Evolutionary conservation across 2,113 vertebrate genomes (phyloP), one percentile per base, ranked within the genome.

Genomic region (Diphyllodes magnificus): DNA sequence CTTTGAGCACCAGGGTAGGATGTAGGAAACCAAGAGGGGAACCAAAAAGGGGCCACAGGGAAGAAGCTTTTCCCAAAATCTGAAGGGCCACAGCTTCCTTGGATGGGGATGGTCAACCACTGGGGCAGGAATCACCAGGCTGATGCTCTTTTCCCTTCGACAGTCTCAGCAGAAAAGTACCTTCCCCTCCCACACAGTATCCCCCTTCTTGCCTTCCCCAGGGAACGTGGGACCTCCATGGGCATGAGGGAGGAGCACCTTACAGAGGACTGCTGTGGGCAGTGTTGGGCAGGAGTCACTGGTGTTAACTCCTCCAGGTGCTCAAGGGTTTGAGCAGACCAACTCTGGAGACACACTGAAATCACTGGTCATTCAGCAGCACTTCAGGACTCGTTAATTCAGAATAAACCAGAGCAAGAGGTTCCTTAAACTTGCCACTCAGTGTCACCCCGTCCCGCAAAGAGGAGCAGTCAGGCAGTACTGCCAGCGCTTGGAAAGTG

Each of bases 121-220:
- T 4, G 0, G 3, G 9, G 24, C n/a, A 54, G 27, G 19, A 75
- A 68, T 68, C 31, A 68, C 22, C 3, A 3, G n/a, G 10, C 3
- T 64, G 56, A 31, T 50, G 27, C 4, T 42, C 9, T 78, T 94
- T 92, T 82, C 24, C 22, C 24, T 64, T 40, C 37, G 9, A 45
- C 20, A 78, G 5, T 35, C 27, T 60, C 78, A 65, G 65, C 21
- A 15, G 30, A 25, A 85, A 79, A 56, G 6, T 39, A 33, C 4
- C n/a, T 69, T 83, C n/a, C 35, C 22, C 33, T 30, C 1, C 1
- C 12, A 31, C 3, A 16, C 20, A 73, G 22, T 7, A 14, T 59
- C 16, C 28, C 31, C 16, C 39, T 79, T 33, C 47, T 40, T 61
- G 47, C 18, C 23, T 30, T 86, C 14, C 31, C 51, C 27, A 47